Base-by-base conservation (phyloP, 2,797 vertebrate species). In the Rhinogobio ventralis region DNA sequence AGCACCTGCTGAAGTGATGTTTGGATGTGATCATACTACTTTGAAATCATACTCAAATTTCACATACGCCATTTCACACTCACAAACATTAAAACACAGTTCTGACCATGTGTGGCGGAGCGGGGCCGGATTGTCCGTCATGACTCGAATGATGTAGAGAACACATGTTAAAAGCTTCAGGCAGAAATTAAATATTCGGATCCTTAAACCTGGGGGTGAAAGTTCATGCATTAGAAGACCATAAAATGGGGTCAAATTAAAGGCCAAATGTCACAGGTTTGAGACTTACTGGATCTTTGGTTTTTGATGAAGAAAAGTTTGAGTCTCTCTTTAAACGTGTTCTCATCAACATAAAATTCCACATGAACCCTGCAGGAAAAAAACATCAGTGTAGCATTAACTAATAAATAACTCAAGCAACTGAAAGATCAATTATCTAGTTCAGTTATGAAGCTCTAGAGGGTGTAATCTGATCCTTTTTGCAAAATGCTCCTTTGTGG, bases 301-400 rank as follows among this genome's bases (percentile, higher is more conserved):
- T 99, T 99, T 92, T 98, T 99, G 93, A 99, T 99, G 95, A 99
- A 99, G 94, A 98, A 99, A 14, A 99, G 96, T 89, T 99, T 99
- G 79, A 99, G 96, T 0, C 97, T 94, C 90, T 99, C 98, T 92
- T 99, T 99, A 93, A 98, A 98, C 60, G 98, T 99, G 93, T 99
- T 99, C 87, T 99, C 98, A 0, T 99, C 99, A 85, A 99, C 98
- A 1, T 98, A 99, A 93, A 99, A 99, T 91, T 99, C 98, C 0
- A 99, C 97, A 91, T 99, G 97, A 71, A 99, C 98, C 95, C 97
- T 99, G 33, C 81, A 45, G 64, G 80, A 28, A 66, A 90, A 90
- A 68, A 25, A 64, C 19, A 78, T 17, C 57, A 57, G 19, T 57
- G 14, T 17, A 64, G 14, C 7, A 30, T 64, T 64, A 30, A 64